A percentile compares a stretch with the other conserved stretches of the same genome.
Conservation (phyloP, 2,888 invertebrate species). For the Rhagonycha lutea region DNA sequence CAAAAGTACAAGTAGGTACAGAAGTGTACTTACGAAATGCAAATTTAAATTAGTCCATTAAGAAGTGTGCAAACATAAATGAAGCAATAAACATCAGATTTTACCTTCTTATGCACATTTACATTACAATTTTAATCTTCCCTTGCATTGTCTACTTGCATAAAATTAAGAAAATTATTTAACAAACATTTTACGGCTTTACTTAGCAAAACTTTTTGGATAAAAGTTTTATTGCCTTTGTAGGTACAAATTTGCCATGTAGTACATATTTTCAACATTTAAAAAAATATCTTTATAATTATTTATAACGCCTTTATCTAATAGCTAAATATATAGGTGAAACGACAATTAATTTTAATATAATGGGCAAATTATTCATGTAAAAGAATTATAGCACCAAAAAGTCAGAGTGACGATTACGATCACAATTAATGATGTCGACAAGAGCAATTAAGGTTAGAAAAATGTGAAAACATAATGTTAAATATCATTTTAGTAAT, state of each 20-base stretch:
- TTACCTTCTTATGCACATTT: neutral
- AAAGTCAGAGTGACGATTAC: neutral
- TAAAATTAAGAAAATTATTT: neutral
- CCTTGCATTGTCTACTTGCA: neutral
- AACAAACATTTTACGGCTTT: neutral
- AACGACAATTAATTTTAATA: slow-evolving; percentile 3
- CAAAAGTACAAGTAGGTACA: neutral
- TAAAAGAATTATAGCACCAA: neutral
- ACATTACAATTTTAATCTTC: slow-evolving; percentile 1
- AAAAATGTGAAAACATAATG: neutral
- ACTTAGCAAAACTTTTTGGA: neutral
- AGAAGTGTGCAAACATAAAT: slow-evolving; percentile 4
- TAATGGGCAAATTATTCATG: slow-evolving; percentile 1
- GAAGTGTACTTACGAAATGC: neutral
- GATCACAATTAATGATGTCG: neutral
- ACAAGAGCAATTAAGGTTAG: neutral
- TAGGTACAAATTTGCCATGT: neutral
- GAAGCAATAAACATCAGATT: neutral
- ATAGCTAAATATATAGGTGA: neutral
- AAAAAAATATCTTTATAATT: neutral
- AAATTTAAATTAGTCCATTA: slow-evolving; percentile 2
- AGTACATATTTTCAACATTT: neutral
- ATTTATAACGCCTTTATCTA: neutral
- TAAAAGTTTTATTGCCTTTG: neutral
- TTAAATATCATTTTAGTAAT: neutral